phyloP scores from a whole-genome alignment of 2,113 vertebrate genomes.

The Pituophis catenifer region DNA sequence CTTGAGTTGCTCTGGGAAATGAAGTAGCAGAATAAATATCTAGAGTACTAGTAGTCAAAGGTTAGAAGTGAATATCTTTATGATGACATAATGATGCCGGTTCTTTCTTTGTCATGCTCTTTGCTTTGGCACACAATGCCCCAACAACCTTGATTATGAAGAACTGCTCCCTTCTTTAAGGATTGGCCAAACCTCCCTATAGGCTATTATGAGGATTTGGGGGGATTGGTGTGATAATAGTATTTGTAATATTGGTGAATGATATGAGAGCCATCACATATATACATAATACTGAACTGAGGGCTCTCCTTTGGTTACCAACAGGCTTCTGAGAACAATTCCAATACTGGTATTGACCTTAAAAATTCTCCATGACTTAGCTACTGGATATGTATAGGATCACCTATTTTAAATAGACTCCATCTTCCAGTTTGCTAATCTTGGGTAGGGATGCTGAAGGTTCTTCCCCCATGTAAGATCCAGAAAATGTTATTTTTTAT shows the following conservation, averaged over 20 bases:
- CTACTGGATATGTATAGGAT: too few relatives aligned
- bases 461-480: too few relatives aligned
- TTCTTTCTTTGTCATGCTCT: background rate
- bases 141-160: background rate
- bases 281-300: background rate
- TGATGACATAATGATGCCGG: background rate
- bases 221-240: background rate
- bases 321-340: background rate
- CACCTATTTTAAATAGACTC: too few relatives aligned
- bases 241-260: background rate
- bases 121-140: background rate
- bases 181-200: background rate
- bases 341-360: background rate
- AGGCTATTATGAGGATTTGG: background rate
- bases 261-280: background rate
- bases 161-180: background rate
- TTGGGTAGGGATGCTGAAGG: too few relatives aligned
- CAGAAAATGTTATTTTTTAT: too few relatives aligned
- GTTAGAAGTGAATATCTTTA: too few relatives aligned
- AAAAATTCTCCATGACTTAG: too few relatives aligned
- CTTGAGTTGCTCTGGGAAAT: background rate
- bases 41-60: too few relatives aligned
- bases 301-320: background rate
- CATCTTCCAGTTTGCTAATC: too few relatives aligned
- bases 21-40: background rate